Base-by-base conservation (phyloP, 2,797 vertebrate species). In the Pagetopsis macropterus region DNA sequence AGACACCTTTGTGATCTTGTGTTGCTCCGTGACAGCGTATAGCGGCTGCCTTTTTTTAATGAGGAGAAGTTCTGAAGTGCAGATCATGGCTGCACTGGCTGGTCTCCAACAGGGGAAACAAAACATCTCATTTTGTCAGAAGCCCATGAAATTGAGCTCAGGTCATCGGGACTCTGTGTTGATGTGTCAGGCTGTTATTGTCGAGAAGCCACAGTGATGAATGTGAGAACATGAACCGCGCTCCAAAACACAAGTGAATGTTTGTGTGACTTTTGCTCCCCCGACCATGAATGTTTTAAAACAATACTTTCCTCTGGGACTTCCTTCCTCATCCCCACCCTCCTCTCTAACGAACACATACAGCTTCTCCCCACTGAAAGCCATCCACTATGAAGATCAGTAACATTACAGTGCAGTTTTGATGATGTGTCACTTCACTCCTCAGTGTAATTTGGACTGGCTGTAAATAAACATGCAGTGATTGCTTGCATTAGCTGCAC, bases 401-500 rank as follows among this genome's bases (percentile, higher is more conserved):
- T 55, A 14, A 65, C 72, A 72, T 55, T 46, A 56, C 58, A 37
- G 17, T 33, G 60, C 70, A 41, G 65, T 64, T 60, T 23, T 41
- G 45, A 69, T 72, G 69, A 41, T 23, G 56, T 79, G 55, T 60
- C 82, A 73, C 71, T 84, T 85, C 52, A 66, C 64, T 70, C 64
- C 79, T 80, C 68, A 37, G 0, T 52, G 68, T 75, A 78, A 85
- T 85, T 83, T 68, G 27, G 81, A 71, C 31, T 72, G 78, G 41
- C 52, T 46, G 72, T 75, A 80, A 81, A 84, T 83, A 81, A 87
- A 86, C 79, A 80, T 46, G 54, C 69, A 63, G 58, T 72, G 78
- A 84, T 76, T 85, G 82, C 71, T 81, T 74, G 77, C 79, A 87
- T 89, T 70, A 81, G 60, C 76, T 60, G 61, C 51, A 61, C 56